These are phyloP conservation scores for Hylomyscus alleni DNA, from an alignment of 2,797 vertebrate species.

Conservation along the genomic window DNA sequence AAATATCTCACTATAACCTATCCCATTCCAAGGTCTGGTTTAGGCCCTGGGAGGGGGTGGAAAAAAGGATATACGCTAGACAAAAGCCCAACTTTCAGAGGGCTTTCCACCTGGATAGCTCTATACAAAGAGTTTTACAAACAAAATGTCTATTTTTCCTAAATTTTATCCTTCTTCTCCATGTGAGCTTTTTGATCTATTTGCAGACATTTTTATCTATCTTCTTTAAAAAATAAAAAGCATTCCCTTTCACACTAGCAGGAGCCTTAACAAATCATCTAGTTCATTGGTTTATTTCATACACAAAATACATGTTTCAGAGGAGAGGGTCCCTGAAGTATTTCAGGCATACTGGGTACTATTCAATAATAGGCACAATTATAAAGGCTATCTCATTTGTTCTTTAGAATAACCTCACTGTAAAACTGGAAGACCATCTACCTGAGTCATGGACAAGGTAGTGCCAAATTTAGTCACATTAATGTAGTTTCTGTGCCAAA, in stretches of 20 bases:
- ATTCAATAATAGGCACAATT: neutral
- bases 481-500: neutral
- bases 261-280: neutral
- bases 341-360: neutral
- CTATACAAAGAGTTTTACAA: slow-evolving; percentile 3
- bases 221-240: slow-evolving; percentile 29
- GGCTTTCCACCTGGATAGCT: neutral
- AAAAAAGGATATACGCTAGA: neutral
- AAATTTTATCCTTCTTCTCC: slow-evolving; percentile 18
- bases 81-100: neutral
- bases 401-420: slow-evolving; percentile 10
- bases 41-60: neutral
- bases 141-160: neutral
- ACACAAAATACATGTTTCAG: neutral
- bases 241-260: neutral
- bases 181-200: neutral
- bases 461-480: neutral
- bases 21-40: neutral
- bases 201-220: neutral
- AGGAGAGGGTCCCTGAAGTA: neutral
- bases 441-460: neutral
- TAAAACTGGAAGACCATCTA: neutral
- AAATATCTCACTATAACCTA: neutral
- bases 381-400: neutral
- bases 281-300: neutral